Base-by-base conservation (phyloP, 2,797 vertebrate species). In the Poeciliopsis infans region DNA sequence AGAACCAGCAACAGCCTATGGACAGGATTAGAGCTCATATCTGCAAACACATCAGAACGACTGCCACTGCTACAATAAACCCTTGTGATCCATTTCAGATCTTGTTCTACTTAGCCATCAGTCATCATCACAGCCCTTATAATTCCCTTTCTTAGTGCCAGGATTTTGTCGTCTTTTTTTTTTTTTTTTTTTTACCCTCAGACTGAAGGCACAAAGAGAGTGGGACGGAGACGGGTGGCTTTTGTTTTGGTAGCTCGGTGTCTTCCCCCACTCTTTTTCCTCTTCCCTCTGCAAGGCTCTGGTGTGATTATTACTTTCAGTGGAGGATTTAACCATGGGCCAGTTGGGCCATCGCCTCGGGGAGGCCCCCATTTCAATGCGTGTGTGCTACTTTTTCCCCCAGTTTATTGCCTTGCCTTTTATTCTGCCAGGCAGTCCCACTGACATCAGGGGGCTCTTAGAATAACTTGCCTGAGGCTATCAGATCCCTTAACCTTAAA, bases 291-390 rank as follows among this genome's bases (percentile, higher is more conserved):
- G 91, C 89, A 92, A 93, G 92, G 92, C 94, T 94, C 90, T 95
- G 93, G 93, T 95, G 94, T 95, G 95, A 96, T 96, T 96, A 96
- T 96, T 96, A 95, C 95, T 96, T 96, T 96, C 94, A 96, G 94
- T 95, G 91, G 94, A 95, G 95, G 95, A 96, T 96, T 96, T 96
- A 96, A 96, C 96, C 96, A 96, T 88, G 93, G 96, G 95, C 95
- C 95, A 96, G 95, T 95, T 95, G 96, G 95, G 94, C 95, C 95
- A 95, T 95, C 91, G 96, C 96, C 96, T 96, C 93, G 87, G 96
- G 96, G 96, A 95, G 93, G 89, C 94, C 95, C 95, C 94, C 91
- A 88, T 94, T 94, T 96, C 96, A 95, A 96, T 96, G 93, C 92
- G 84, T 90, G 92, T 91, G 93, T 95, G 94, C 94, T 94, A 94